Evolutionary conservation across 2,888 invertebrate genomes (phyloP).

Genomic region (Thecophora atra): DNA sequence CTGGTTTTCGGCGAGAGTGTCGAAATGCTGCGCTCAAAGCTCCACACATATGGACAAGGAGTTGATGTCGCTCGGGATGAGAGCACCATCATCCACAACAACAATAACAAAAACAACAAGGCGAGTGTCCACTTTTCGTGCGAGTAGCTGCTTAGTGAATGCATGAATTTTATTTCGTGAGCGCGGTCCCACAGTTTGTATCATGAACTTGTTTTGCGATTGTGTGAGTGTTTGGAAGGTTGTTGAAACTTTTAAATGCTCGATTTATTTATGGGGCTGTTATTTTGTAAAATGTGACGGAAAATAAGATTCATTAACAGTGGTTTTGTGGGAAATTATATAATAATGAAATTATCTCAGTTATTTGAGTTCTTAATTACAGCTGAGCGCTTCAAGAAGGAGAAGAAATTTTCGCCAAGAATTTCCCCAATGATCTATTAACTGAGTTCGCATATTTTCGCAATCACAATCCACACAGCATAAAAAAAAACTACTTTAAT

Average conservation of each 20-base stretch:
- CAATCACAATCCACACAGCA: neutral
- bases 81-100: neutral
- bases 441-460: neutral
- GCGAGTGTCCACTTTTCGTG: neutral
- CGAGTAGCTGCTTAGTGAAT: neutral
- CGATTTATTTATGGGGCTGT: no score
- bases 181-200: neutral
- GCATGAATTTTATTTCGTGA: neutral
- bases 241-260: no score
- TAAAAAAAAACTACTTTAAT: neutral
- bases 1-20: neutral
- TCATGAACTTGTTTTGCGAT: neutral
- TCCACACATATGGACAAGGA: neutral
- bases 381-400: no score
- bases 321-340: no score
- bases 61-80: neutral
- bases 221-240: neutral
- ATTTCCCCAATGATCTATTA: slow-evolving; percentile 1
- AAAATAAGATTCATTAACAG: no score
- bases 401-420: no score
- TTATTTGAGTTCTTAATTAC: no score
- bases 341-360: no score
- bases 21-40: neutral
- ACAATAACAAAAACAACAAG: slow-evolving; percentile 14
- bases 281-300: no score